Conservation (phyloP, 2,113 vertebrate genomes). For the Psammodynastes pulverulentus region DNA sequence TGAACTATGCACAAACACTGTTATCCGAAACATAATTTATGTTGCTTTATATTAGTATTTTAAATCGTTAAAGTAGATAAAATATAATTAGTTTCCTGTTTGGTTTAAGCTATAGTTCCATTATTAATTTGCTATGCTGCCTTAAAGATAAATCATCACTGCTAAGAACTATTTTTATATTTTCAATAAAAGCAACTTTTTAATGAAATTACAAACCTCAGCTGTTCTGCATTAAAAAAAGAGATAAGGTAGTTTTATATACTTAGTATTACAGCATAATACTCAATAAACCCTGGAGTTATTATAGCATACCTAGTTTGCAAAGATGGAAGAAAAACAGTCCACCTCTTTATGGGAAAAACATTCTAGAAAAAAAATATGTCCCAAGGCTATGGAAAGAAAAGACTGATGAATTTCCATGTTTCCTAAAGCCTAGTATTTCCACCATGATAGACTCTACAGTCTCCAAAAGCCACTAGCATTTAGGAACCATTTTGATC, state of each 20-base stretch:
- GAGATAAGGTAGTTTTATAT: not conserved
- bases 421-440: not conserved
- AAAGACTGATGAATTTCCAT: not conserved
- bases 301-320: not conserved
- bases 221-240: not conserved
- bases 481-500: not conserved
- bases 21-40: constrained; percentile 32
- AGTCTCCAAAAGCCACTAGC: not conserved
- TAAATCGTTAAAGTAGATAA: not conserved
- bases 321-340: not conserved
- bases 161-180: not conserved
- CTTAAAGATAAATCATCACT: not conserved
- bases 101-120: not conserved
- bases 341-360: not conserved
- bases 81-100: not conserved
- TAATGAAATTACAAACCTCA: constrained; percentile 3
- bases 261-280: not conserved
- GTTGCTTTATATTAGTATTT: constrained; percentile 8
- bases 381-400: not conserved
- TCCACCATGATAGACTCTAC: not conserved
- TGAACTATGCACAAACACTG: not conserved
- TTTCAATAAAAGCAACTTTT: constrained; percentile 9
- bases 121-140: not conserved
- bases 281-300: not conserved
- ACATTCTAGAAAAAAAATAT: not conserved